Conservation (phyloP, 2,797 vertebrate species). For the Mormyrus proboscirostris region DNA sequence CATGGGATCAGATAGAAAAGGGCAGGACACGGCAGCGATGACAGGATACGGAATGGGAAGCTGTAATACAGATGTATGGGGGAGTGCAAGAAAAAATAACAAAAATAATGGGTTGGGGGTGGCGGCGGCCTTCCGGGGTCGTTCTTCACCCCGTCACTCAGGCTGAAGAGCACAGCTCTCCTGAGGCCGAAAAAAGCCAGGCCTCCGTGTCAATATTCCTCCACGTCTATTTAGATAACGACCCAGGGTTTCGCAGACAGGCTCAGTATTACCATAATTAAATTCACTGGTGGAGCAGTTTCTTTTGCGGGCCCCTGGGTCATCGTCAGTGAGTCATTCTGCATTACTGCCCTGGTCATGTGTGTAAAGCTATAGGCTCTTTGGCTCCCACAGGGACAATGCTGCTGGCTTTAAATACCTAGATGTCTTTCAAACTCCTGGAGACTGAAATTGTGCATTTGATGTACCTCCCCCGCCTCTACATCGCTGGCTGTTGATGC, state of each 20-base stretch:
- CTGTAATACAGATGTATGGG: not conserved
- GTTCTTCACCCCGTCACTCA: not conserved
- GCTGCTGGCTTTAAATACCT: not conserved
- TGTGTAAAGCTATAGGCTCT: not conserved
- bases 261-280: not conserved
- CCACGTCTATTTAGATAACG: not conserved
- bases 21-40: not conserved
- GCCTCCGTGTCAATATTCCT: not conserved
- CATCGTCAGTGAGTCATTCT: not conserved
- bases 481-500: not conserved
- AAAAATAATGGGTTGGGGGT: not conserved
- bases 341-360: not conserved
- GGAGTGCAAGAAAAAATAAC: not conserved
- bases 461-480: not conserved
- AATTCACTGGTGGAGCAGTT: slow-evolving; percentile 6
- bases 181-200: not conserved
- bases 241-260: not conserved
- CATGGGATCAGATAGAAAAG: not conserved
- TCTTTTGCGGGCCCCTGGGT: not conserved
- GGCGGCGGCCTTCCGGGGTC: not conserved
- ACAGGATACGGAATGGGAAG: not conserved
- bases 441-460: not conserved
- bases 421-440: slow-evolving; percentile 6
- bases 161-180: not conserved
- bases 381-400: not conserved